These are phyloP conservation scores for Aratinga solstitialis DNA, from an alignment of 2,797 vertebrate genomes.

Conservation along the genomic window DNA sequence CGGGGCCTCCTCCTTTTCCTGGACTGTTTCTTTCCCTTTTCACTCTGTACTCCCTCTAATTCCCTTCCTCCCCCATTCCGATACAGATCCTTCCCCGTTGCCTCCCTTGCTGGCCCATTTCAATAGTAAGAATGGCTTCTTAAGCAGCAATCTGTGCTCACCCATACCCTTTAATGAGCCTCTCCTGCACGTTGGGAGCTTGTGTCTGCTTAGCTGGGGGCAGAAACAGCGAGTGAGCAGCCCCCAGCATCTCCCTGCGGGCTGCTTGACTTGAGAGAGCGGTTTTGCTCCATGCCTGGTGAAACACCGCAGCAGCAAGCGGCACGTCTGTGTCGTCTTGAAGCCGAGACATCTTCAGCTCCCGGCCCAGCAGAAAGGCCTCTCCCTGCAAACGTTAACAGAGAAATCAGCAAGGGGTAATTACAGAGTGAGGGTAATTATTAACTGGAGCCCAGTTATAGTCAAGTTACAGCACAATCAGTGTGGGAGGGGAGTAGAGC, in stretches of 20 bases:
- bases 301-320: background rate
- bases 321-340: background rate
- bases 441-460: background rate
- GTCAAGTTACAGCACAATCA: background rate
- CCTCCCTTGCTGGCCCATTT: slow-evolving; percentile 10
- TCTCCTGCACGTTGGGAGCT: background rate
- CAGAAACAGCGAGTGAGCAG: background rate
- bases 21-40: background rate
- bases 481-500: background rate
- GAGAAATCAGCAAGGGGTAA: background rate
- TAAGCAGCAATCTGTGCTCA: background rate
- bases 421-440: background rate
- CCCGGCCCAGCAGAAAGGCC: background rate
- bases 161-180: background rate
- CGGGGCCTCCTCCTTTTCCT: background rate
- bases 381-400: background rate
- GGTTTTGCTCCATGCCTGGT: background rate
- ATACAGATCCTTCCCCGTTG: background rate
- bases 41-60: background rate
- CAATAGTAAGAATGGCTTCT: background rate
- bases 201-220: background rate
- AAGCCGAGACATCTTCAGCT: background rate
- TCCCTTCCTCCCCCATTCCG: background rate
- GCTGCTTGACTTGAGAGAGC: background rate
- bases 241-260: background rate